Evolutionary conservation across 2,888 invertebrate genomes (phyloP), one percentile per base, ranked within the genome.

Genomic region (Leucoptera coffeella): DNA sequence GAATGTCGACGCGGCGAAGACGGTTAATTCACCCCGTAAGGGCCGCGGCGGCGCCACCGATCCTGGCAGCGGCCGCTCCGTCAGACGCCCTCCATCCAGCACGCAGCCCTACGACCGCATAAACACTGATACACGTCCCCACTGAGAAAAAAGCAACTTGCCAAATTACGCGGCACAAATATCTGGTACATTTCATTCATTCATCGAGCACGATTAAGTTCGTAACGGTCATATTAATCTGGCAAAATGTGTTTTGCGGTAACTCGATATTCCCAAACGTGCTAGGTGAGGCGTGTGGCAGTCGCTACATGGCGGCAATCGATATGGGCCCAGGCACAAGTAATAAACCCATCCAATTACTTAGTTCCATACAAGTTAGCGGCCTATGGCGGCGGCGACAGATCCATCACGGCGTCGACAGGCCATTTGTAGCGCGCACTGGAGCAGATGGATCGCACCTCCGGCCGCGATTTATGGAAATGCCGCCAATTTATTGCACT

Each of bases 1-100:
- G 64, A 58, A 29, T 27, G 29, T 53, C 33, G 46, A 15, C 31
- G 49, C 43, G 50, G 51, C 45, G 48, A 49, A 58, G 64, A 60
- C 61, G 55, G 61, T 64, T 64, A 65, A 65, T 64, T 64, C 64
- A 52, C 58, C 65, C 61, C 54, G 60, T 64, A 64, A 65, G 69
- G 67, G 67, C 58, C 62, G 57, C 45, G 43, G 32, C 58, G 69
- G 69, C 69, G 69, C 67, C 69, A 46, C 36, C 32, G 47, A 57
- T 67, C 65, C 60, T 62, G 53, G 59, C 61, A 62, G 64, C 58
- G 56, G 62, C 60, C 55, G 64, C 61, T n/a, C n/a, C n/a, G n/a
- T n/a, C n/a, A n/a, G n/a, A n/a, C n/a, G n/a, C n/a, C n/a, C n/a
- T n/a, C n/a, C n/a, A n/a, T n/a, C n/a, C n/a, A n/a, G n/a, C n/a